Evolutionary conservation across 2,113 vertebrate species (phyloP), one percentile per base, ranked within the genome.

Genomic region (Oriolus oriolus): DNA sequence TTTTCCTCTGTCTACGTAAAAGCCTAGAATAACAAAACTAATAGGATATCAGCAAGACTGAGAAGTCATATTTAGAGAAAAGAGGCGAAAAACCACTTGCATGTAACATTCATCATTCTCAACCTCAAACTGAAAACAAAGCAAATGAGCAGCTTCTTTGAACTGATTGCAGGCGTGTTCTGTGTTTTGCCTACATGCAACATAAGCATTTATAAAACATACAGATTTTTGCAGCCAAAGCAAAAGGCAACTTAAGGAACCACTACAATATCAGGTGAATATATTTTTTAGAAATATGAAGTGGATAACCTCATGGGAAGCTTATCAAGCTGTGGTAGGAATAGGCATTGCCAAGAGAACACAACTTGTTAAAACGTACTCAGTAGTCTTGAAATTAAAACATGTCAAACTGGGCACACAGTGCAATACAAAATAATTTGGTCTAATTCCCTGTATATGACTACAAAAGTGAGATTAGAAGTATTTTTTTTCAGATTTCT

Each of bases 101-200:
- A 15, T 17, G 1, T 50, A 70, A 70, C 9, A 41, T 16, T 44
- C 2, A 0, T 22, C 2, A 11, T 37, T 86, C 9, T 9, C 30
- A 59, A 68, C 18, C 9, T 63, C 14, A 73, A 80, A 63, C 19
- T 33, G 49, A 73, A 87, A 79, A 52, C 13, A 80, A 86, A 60
- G 23, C 6, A 68, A 75, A 80, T 20, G 1, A 92, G 6, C 23
- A 71, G 28, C 6, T 80, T 27, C 13, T 83, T 60, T 52, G 31
- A 87, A 60, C 6, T 64, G 28, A 26, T 16, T 31, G 8, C 28
- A 76, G 1, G 9, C 16, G 53, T 71, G 11, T 79, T 14, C 6
- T 19, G 30, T 70, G 13, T 50, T 69, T 87, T 61, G 16, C 8
- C 13, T 71, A 4, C 6, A 17, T 33, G 11, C 8, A 60, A 45